These are phyloP conservation scores for Toxotes lorentzi DNA, from an alignment of 2,797 vertebrate genomes.

Conservation along the genomic window DNA sequence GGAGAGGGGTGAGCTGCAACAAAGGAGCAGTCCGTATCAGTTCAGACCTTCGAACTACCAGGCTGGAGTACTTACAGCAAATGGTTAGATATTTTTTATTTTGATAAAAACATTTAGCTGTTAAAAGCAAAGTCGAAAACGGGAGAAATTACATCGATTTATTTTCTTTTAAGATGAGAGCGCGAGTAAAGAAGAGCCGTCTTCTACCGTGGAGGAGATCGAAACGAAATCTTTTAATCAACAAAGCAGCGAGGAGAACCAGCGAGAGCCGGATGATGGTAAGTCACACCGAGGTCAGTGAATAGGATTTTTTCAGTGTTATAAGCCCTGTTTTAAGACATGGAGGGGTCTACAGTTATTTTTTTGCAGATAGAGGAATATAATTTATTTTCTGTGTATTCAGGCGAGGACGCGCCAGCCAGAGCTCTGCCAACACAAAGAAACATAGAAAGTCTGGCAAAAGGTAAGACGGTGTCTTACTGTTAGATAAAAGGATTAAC, in stretches of 20 bases:
- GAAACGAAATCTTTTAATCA: conserved; percentile 92
- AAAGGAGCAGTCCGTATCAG: conserved; percentile 84
- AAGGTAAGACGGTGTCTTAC: conserved; percentile 86
- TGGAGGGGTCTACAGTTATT: neutral
- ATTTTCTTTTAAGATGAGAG: conserved; percentile 80
- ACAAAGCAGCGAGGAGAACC: conserved; percentile 90
- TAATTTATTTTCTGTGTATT: conserved; percentile 55
- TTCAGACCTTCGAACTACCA: conserved; percentile 86
- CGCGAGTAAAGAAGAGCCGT: conserved; percentile 94
- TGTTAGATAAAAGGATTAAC: neutral
- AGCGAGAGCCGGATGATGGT: conserved; percentile 86
- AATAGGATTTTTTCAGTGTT: neutral
- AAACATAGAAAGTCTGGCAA: conserved; percentile 92
- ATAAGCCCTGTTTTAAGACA: neutral
- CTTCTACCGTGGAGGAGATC: conserved; percentile 92
- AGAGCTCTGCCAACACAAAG: conserved; percentile 88
- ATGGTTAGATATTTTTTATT: conserved; percentile 80
- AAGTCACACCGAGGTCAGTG: conserved; percentile 62
- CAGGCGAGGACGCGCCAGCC: conserved; percentile 88
- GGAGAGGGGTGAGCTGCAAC: conserved; percentile 88
- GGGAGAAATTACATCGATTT: conserved; percentile 36
- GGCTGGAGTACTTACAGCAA: conserved; percentile 82
- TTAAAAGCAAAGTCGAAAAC: neutral
- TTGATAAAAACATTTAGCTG: neutral
- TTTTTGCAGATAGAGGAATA: conserved; percentile 20